Conservation (phyloP, 2,113 vertebrate species). For the Trematocara variabile region DNA sequence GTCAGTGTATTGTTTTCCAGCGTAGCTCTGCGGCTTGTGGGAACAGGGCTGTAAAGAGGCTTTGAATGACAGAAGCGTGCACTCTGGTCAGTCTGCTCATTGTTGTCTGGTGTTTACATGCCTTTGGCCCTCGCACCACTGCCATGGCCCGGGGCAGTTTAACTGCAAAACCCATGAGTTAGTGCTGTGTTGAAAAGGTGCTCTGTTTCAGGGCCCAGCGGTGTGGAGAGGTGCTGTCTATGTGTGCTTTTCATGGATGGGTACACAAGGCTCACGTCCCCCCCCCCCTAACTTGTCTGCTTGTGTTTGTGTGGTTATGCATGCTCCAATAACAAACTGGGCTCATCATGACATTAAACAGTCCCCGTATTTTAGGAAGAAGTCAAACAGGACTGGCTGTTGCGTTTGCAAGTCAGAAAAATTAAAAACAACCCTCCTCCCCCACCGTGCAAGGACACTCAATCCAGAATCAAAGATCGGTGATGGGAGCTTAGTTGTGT, state of each 20-base stretch:
- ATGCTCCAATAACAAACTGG: constrained; percentile 43
- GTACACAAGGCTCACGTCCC: constrained; percentile 23
- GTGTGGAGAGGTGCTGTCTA: constrained; percentile 6
- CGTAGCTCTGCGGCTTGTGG: constrained; percentile 54
- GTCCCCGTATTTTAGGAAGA: constrained; percentile 49
- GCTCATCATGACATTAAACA: constrained; percentile 64
- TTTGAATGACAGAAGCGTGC: constrained; percentile 61
- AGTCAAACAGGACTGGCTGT: neutral
- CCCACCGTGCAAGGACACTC: neutral
- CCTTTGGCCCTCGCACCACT: constrained; percentile 40
- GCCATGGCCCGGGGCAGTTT: constrained; percentile 33
- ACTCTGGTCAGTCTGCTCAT: constrained; percentile 58
- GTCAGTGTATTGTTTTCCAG: constrained; percentile 46
- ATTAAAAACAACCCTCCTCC: neutral
- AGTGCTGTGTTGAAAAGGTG: constrained; percentile 59
- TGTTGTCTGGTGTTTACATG: constrained; percentile 64
- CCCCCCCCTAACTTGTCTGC: neutral
- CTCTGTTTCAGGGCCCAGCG: constrained; percentile 48
- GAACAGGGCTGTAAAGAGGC: constrained; percentile 52
- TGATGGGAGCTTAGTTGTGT: constrained; percentile 40
- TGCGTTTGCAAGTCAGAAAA: neutral
- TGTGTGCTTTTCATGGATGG: constrained; percentile 50
- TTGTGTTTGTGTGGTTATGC: constrained; percentile 36
- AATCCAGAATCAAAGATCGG: neutral
- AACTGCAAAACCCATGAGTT: constrained; percentile 51